Percentiles rank a stretch among this genome's conserved stretches.
Conservation (phyloP, 2,888 invertebrate species). For the Flabesymbios commensalis region DNA sequence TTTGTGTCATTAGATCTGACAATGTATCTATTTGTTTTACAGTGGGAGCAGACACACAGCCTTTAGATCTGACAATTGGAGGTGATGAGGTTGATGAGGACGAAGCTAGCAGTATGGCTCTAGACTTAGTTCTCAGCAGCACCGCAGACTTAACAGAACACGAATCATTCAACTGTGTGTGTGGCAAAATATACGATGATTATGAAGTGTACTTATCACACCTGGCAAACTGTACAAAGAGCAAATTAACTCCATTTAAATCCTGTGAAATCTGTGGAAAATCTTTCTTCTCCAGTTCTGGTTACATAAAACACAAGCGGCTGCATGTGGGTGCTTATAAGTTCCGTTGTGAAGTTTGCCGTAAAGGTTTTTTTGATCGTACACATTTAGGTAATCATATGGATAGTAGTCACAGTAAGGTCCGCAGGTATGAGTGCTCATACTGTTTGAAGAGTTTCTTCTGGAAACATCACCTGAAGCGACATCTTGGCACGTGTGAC, state of each 20-base stretch:
- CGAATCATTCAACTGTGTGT: constrained; percentile 21
- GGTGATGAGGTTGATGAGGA: constrained; percentile 12
- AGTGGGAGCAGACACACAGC: too few relatives aligned
- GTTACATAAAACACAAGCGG: constrained; percentile 33
- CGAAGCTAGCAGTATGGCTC: neutral
- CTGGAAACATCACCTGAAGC: constrained; percentile 37
- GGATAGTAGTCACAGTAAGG: constrained; percentile 33
- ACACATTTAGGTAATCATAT: constrained; percentile 28
- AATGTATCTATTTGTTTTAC: too few relatives aligned
- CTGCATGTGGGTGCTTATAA: constrained; percentile 30
- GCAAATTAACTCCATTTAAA: constrained; percentile 24
- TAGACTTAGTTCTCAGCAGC: neutral
- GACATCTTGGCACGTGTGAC: constrained; percentile 26
- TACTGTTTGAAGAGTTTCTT: constrained; percentile 34
- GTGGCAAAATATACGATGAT: constrained; percentile 13
- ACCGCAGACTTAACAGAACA: neutral
- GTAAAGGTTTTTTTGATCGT: constrained; percentile 33
- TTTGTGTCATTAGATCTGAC: too few relatives aligned
- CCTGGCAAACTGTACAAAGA: constrained; percentile 15
- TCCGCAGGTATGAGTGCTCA: constrained; percentile 27
- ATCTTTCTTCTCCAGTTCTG: constrained; percentile 31
- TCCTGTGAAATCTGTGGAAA: constrained; percentile 32
- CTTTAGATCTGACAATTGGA: constrained; percentile 29
- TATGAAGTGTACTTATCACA: constrained; percentile 23
- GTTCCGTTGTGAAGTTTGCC: constrained; percentile 26